Conservation (phyloP, 2,797 vertebrate genomes). For the Tarsius wallacei region DNA sequence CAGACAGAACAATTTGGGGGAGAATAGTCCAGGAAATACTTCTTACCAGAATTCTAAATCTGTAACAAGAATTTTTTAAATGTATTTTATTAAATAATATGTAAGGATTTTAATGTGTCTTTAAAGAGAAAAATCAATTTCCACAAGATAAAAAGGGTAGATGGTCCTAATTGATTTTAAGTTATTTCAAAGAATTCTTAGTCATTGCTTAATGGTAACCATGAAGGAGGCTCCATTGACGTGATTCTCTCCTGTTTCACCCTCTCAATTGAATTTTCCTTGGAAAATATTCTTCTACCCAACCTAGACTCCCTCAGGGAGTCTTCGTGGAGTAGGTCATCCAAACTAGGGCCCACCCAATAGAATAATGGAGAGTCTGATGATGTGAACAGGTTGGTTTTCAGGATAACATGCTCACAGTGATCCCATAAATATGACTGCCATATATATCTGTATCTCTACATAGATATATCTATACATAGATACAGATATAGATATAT, state of each 20-base stretch:
- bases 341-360: slow-evolving; percentile 68
- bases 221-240: slow-evolving; percentile 77
- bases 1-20: slow-evolving; percentile 30
- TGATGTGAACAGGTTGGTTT: slow-evolving; percentile 65
- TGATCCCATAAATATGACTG: slow-evolving; percentile 30
- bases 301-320: slow-evolving; percentile 83
- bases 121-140: slow-evolving; percentile 72
- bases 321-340: slow-evolving; percentile 82
- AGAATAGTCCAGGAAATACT: slow-evolving; percentile 6
- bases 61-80: slow-evolving; percentile 59
- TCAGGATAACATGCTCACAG: slow-evolving; percentile 61
- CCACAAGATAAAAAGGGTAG: slow-evolving; percentile 65
- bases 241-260: slow-evolving; percentile 81
- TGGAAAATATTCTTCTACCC: slow-evolving; percentile 81
- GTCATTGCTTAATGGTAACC: slow-evolving; percentile 80
- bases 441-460: not conserved
- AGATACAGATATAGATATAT: not conserved
- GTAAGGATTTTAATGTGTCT: slow-evolving; percentile 35
- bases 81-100: slow-evolving; percentile 73
- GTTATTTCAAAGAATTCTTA: slow-evolving; percentile 82
- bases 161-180: slow-evolving; percentile 78
- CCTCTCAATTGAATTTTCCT: slow-evolving; percentile 84
- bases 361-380: slow-evolving; percentile 50
- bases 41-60: slow-evolving; percentile 65
- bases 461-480: not conserved